A percentile compares a stretch with the other conserved stretches of the same genome.
Evolutionary conservation across 92 coral and sea anemone genomes (phyloP).

Genomic region (Phenganax subtilis): DNA sequence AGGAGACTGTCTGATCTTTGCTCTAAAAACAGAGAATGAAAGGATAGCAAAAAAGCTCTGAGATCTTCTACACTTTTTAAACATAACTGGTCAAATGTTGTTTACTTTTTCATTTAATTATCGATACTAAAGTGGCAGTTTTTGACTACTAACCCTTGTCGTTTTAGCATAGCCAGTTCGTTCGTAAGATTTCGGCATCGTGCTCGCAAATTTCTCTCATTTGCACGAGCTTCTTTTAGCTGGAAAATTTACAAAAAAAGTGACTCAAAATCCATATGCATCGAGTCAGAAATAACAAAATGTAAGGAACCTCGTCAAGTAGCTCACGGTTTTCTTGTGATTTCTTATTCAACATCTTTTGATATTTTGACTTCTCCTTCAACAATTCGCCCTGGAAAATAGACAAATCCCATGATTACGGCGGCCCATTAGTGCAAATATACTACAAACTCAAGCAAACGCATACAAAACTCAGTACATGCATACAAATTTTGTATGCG

Average conservation of each 20-base stretch:
- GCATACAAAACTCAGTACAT: too few species aligned
- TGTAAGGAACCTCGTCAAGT: conserved; percentile 67
- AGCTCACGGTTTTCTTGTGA: conserved; percentile 82
- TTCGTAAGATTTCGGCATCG: conserved; percentile 93
- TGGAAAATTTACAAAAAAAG: conserved; percentile 25
- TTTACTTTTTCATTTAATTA: background rate
- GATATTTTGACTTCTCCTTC: conserved; percentile 88
- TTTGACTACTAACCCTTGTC: conserved; percentile 60
- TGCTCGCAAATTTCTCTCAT: conserved; percentile 90
- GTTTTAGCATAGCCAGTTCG: conserved; percentile 80
- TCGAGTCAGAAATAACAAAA: background rate
- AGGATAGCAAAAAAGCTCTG: background rate
- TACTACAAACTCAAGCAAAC: too few species aligned
- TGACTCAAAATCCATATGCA: background rate
- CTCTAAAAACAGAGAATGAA: background rate
- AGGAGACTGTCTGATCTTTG: conserved; percentile 36
- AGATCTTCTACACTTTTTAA: too few species aligned
- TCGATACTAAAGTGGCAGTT: background rate
- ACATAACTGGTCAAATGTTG: too few species aligned
- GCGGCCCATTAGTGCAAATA: too few species aligned
- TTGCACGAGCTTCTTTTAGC: conserved; percentile 90
- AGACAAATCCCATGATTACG: background rate
- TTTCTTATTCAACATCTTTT: conserved; percentile 75
- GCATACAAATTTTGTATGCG: too few species aligned
- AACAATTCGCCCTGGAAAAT: conserved; percentile 66